Evolutionary conservation across 2,113 vertebrate genomes (phyloP).

Genomic region (Aleadryas rufinucha): DNA sequence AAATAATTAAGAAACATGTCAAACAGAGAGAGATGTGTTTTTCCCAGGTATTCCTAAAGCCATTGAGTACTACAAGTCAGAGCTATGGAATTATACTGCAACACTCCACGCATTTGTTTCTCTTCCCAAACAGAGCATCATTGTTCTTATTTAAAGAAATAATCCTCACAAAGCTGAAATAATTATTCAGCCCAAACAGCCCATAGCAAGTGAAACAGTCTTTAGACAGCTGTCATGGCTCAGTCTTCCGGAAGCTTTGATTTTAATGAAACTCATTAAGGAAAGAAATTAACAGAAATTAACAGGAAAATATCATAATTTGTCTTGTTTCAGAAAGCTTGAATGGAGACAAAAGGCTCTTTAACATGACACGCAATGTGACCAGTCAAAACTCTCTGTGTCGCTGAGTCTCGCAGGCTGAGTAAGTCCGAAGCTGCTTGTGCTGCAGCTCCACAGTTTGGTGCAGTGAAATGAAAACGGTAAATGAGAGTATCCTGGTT

Average conservation of each 20-base stretch:
- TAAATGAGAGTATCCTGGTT: background rate
- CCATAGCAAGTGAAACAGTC: slow-evolving; percentile 70
- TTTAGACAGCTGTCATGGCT: slow-evolving; percentile 76
- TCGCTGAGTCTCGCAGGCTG: background rate
- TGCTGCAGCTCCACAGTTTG: slow-evolving; percentile 7
- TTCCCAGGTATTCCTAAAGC: slow-evolving; percentile 66
- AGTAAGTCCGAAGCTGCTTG: background rate
- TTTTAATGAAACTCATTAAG: slow-evolving; percentile 80
- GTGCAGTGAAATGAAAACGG: background rate
- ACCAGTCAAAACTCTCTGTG: slow-evolving; percentile 55
- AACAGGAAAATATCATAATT: slow-evolving; percentile 76
- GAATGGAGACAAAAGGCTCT: slow-evolving; percentile 74
- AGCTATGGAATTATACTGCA: background rate
- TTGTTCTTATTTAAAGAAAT: slow-evolving; percentile 71
- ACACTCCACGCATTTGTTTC: slow-evolving; percentile 41
- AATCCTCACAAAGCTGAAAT: slow-evolving; percentile 66
- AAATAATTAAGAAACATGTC: slow-evolving; percentile 4
- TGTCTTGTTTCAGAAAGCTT: slow-evolving; percentile 76
- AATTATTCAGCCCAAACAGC: slow-evolving; percentile 74
- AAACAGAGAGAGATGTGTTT: slow-evolving; percentile 42
- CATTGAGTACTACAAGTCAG: slow-evolving; percentile 20
- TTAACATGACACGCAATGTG: slow-evolving; percentile 65
- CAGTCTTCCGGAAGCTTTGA: slow-evolving; percentile 76
- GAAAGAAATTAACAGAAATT: slow-evolving; percentile 79
- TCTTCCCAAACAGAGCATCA: slow-evolving; percentile 49